phyloP scores from a whole-genome alignment of 2,888 invertebrate genomes.

The Leucophenga montana region DNA sequence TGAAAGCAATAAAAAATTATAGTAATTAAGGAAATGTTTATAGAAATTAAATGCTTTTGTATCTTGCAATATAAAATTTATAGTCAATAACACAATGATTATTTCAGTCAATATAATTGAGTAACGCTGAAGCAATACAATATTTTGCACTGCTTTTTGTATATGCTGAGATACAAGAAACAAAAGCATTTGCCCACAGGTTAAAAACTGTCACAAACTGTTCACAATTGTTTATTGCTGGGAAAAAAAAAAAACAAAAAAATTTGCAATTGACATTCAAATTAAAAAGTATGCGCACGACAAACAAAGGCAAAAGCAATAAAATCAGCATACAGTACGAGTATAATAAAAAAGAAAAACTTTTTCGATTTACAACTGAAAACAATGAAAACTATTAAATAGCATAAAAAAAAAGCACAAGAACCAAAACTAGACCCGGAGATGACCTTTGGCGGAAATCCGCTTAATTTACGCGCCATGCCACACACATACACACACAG shows the following conservation, averaged over 20 bases:
- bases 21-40: too few relatives aligned
- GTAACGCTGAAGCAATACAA: background rate
- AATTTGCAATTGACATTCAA: constrained; percentile 27
- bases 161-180: constrained; percentile 42
- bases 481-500: constrained; percentile 6
- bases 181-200: constrained; percentile 46
- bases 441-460: constrained; percentile 64
- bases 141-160: constrained; percentile 33
- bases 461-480: constrained; percentile 59
- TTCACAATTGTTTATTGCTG: constrained; percentile 24
- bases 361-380: background rate
- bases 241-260: constrained; percentile 1
- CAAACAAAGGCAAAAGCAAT: constrained; percentile 2
- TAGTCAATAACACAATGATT: too few relatives aligned
- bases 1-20: background rate
- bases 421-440: constrained; percentile 40
- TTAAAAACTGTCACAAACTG: constrained; percentile 52
- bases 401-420: constrained; percentile 9
- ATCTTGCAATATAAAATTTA: too few relatives aligned
- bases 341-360: background rate
- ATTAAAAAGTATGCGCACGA: constrained; percentile 10
- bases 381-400: constrained; percentile 16
- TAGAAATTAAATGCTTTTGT: too few relatives aligned
- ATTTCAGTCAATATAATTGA: background rate
- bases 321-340: background rate